Evolutionary conservation across 2,888 invertebrate species (phyloP).

Genomic region (Notodonta ziczac): DNA sequence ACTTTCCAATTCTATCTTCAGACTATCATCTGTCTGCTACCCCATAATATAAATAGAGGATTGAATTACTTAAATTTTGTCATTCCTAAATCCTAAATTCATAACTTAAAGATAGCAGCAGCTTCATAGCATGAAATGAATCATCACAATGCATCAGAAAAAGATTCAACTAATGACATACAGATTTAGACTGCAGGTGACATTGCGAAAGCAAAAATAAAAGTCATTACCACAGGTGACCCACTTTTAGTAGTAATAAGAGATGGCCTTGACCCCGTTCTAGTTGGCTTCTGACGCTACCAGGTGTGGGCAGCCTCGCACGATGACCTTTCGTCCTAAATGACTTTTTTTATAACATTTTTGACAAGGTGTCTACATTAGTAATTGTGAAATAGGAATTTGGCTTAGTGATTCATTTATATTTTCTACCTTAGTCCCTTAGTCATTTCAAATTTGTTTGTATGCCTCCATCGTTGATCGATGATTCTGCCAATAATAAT

Average conservation of each 20-base stretch:
- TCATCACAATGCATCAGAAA: neutral
- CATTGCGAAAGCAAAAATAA: conserved; percentile 44
- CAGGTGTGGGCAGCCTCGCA: conserved; percentile 55
- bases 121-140: neutral
- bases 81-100: neutral
- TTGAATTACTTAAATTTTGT: neutral
- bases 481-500: too few species aligned
- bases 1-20: too few species aligned
- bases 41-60: too few species aligned
- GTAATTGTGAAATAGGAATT: neutral
- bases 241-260: conserved; percentile 65
- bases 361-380: conserved; percentile 6
- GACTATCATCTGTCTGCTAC: too few species aligned
- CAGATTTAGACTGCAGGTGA: conserved; percentile 14
- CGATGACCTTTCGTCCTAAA: conserved; percentile 61
- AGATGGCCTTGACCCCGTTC: conserved; percentile 79
- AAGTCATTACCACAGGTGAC: conserved; percentile 37
- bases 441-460: too few species aligned
- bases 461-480: too few species aligned
- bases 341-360: conserved; percentile 39
- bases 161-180: conserved; percentile 1
- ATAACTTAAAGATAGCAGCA: neutral
- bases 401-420: too few species aligned
- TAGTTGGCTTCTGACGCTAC: conserved; percentile 62
- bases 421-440: too few species aligned